Evolutionary conservation across 2,888 invertebrate species (phyloP), one percentile per base, ranked within the genome.

Genomic region (Syrphus vitripennis): DNA sequence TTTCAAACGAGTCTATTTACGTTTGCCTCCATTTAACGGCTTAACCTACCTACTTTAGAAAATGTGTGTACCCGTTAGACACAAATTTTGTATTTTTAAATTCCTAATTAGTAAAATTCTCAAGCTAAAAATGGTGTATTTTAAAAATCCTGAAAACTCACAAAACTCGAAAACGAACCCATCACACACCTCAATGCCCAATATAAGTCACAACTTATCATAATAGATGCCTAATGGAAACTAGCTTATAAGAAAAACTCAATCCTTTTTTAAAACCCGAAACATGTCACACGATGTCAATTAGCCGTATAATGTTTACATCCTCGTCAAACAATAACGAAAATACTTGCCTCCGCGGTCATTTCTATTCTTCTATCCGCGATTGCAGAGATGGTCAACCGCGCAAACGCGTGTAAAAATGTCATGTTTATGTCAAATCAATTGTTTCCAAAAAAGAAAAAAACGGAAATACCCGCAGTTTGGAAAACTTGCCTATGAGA

Each of bases 351-450:
- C 19, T 26, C 1, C 45, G 65, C 61, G 40, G 61, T 40, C n/a
- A n/a, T 53, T 55, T 16, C 29, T n/a, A 2, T n/a, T 14, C 4
- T 24, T 1, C n/a, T 57, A 40, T 59, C 40, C 69, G 59, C 34
- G 61, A 71, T 69, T 55, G 53, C 80, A 80, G 48, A 80, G 48
- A 80, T 80, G 80, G 75, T 70, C 75, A 79, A 74, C 79, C 83
- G 61, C 79, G 29, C 5, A 45, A 50, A 79, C 79, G 42, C 74
- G 74, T 79, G 70, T 50, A 74, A 63, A 69, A 26, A 14, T 55
- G 69, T 69, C 83, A 83, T 40, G 83, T 74, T 69, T 69, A 79
- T 70, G 79, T 74, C 61, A 74, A 74, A 65, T 31, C 31, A 45
- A 65, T 45, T 65, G 65, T 45, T 45, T 12, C 29, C 45, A 31